Conservation (phyloP, 64 coral and sea anemone genomes). For the Catalaphyllia jardinei region DNA sequence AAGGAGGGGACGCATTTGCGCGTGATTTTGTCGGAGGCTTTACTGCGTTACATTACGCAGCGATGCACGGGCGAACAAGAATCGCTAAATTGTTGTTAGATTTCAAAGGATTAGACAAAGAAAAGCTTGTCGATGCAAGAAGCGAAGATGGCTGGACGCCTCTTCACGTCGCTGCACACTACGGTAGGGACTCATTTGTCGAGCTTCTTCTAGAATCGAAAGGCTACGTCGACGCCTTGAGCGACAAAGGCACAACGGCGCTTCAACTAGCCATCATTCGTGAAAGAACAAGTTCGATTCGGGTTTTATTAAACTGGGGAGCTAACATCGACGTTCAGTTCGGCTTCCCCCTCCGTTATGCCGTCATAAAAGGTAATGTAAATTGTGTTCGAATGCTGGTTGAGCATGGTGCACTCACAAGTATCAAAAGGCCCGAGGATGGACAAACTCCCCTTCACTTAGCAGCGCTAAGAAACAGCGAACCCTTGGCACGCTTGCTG, state of each 20-base stretch:
- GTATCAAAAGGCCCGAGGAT: constrained; percentile 76
- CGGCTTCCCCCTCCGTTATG: constrained; percentile 89
- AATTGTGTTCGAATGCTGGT: constrained; percentile 79
- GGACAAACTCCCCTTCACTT: constrained; percentile 86
- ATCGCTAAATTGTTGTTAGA: constrained; percentile 83
- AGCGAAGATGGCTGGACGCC: constrained; percentile 96
- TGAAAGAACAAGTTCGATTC: constrained; percentile 84
- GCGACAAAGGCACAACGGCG: constrained; percentile 93
- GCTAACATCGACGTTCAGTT: constrained; percentile 90
- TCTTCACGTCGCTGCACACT: constrained; percentile 87
- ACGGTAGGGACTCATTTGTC: constrained; percentile 88
- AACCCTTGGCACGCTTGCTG: constrained; percentile 75
- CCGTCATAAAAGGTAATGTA: constrained; percentile 87
- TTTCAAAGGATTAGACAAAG: constrained; percentile 76
- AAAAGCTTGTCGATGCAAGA: constrained; percentile 87
- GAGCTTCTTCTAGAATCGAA: constrained; percentile 73
- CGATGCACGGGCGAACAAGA: constrained; percentile 89
- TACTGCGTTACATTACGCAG: constrained; percentile 90
- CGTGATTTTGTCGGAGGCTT: constrained; percentile 85
- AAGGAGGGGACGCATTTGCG: constrained; percentile 84
- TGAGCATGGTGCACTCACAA: constrained; percentile 75
- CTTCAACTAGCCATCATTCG: constrained; percentile 97
- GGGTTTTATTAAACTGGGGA: constrained; percentile 76
- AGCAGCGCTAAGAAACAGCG: constrained; percentile 79
- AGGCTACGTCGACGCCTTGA: constrained; percentile 80